Percentiles rank a stretch among this genome's conserved stretches.
Evolutionary conservation across 2,113 vertebrate genomes (phyloP).

Genomic region (Tachysurus fulvidraco): DNA sequence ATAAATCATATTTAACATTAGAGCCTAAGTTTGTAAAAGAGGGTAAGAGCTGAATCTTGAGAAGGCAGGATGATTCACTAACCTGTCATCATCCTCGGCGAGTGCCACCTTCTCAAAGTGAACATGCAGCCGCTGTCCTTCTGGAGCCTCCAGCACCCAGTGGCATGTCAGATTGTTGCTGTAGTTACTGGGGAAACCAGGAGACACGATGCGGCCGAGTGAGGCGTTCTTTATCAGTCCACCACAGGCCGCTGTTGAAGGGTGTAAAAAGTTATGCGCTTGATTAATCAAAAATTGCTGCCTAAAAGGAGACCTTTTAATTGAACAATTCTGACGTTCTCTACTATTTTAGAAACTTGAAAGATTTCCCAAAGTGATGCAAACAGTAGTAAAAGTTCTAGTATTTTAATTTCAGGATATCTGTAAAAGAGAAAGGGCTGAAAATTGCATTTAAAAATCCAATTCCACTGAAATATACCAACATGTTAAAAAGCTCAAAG

Average conservation of each 20-base stretch:
- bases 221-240: conserved; percentile 89
- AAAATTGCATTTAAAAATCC: not conserved
- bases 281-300: not conserved
- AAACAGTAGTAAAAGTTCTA: not conserved
- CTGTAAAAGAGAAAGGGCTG: not conserved
- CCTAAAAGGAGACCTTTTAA: not conserved
- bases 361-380: not conserved
- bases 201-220: conserved; percentile 86
- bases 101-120: conserved; percentile 98
- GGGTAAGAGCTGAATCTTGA: not conserved
- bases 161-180: conserved; percentile 98
- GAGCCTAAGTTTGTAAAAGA: not conserved
- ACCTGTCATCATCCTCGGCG: conserved; percentile 98
- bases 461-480: not conserved
- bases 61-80: conserved; percentile 20
- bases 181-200: conserved; percentile 94
- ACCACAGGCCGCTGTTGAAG: conserved; percentile 81
- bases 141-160: conserved; percentile 90
- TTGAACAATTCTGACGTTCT: not conserved
- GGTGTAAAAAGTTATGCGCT: not conserved
- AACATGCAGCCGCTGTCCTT: conserved; percentile 84
- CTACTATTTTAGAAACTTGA: not conserved
- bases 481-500: not conserved
- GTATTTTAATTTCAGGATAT: not conserved
- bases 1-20: not conserved